phyloP scores from a whole-genome alignment of 2,888 invertebrate genomes.

The Aplocera efformata region DNA sequence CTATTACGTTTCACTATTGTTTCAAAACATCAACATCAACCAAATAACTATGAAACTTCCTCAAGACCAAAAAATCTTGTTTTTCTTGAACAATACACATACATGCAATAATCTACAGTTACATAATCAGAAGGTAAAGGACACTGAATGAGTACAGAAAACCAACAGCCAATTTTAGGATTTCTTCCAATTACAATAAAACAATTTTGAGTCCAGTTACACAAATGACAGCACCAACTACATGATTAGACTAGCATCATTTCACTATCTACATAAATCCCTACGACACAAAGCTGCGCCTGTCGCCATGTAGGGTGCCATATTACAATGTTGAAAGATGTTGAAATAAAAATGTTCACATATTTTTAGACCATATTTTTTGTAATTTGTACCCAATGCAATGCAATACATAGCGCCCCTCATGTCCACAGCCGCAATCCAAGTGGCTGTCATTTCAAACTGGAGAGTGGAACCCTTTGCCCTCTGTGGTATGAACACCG shows the following conservation, averaged over 20 bases:
- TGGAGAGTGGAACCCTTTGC: constrained; percentile 52
- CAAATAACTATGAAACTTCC: no score
- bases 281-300: no score
- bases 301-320: no score
- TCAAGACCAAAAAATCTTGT: neutral
- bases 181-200: neutral
- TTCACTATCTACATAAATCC: no score
- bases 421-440: neutral
- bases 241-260: neutral
- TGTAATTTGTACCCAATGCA: no score
- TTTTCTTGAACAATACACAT: neutral
- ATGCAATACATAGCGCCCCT: no score
- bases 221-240: constrained; percentile 44
- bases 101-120: constrained; percentile 9
- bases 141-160: constrained; percentile 71
- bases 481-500: constrained; percentile 53
- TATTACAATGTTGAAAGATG: no score
- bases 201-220: constrained; percentile 36
- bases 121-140: constrained; percentile 73
- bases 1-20: no score
- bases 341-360: no score
- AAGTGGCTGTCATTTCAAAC: constrained; percentile 2
- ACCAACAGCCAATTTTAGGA: constrained; percentile 67
- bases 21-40: no score
- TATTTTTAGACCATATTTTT: no score